Base-by-base conservation (phyloP, 2,888 invertebrate species). In the Gastrophysa polygoni region DNA sequence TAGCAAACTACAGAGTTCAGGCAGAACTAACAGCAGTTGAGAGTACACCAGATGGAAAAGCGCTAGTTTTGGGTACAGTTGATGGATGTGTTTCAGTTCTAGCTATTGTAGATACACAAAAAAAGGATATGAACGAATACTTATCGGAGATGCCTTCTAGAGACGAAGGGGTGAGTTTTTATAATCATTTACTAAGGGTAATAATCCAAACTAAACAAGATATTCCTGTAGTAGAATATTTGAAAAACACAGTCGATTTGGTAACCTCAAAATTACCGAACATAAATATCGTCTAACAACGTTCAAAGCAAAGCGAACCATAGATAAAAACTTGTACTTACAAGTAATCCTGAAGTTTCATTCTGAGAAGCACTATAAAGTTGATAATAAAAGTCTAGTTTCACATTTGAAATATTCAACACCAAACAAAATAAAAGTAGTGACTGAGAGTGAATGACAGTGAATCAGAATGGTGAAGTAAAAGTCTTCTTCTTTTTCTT, bases 31-130 rank as follows among this genome's bases (percentile, higher is more conserved):
- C 92, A 1, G 92, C 92, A 0, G 88, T 96, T 0, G 93, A 93
- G 69, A 94, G 93, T 71, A 92, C 93, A 0, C 89, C 89, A 54
- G 93, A 93, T 68, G 95, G 95, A 0, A 88, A 87, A 68, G 90
- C 91, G 17, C 85, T 95, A 32, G 93, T 95, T 0, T 84, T 97
- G 54, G 96, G 95, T 0, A 96, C 95, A 0, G 92, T 96, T 1
- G 97, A 98, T 77, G 97, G 97, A 4, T 96, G 96, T 77, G 88
- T 97, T 58, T 94, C 95, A 0, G 91, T 95, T n/a, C 83, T 97
- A 59, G 91, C 93, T 14, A 86, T 88, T 64, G 83, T 86, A 1
- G 93, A 93, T 82, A 46, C 17, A 34, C 44, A 11, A 28, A 90
- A 90, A 72, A 82, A 85, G 20, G 87, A 87, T 73, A 88, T 89